These are phyloP conservation scores for Imbricaverruca yamaguchii DNA, from an alignment of 2,888 invertebrate species.

Conservation along the genomic window DNA sequence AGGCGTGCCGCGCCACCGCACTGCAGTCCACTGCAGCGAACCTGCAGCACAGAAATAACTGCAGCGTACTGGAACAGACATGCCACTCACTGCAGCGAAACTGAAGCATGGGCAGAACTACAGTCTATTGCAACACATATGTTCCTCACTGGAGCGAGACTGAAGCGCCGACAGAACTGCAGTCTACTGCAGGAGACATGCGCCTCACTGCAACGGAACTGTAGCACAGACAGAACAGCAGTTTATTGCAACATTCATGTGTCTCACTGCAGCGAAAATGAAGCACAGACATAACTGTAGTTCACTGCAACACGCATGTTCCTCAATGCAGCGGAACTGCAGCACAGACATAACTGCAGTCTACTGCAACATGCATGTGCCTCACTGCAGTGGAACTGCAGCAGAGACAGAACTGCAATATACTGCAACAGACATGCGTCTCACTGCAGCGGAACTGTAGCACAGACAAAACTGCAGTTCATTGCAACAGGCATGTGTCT, in stretches of 20 bases:
- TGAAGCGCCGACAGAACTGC: neutral
- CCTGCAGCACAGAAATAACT: neutral
- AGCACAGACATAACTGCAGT: neutral
- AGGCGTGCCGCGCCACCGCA: constrained; percentile 9
- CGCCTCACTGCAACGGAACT: no score
- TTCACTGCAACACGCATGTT: no score
- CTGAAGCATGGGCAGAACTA: neutral
- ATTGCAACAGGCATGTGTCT: no score
- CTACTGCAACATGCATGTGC: neutral
- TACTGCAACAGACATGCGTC: no score
- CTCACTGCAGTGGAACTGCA: neutral
- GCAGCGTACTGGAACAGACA: neutral
- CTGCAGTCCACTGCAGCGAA: neutral
- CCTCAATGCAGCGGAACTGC: neutral
- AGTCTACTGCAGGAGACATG: no score
- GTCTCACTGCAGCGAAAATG: neutral
- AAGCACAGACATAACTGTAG: no score
- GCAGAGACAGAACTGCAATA: neutral
- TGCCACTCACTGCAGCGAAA: neutral
- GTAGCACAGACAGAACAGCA: no score
- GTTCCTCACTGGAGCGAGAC: neutral
- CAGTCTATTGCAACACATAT: no score
- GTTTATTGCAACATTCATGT: no score
- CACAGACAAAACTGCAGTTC: neutral
- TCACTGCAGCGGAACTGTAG: neutral